Percentiles rank a stretch among this genome's conserved stretches.
Conservation (phyloP, 1,140 invertebrate genomes). For the Sesamia nonagrioides region DNA sequence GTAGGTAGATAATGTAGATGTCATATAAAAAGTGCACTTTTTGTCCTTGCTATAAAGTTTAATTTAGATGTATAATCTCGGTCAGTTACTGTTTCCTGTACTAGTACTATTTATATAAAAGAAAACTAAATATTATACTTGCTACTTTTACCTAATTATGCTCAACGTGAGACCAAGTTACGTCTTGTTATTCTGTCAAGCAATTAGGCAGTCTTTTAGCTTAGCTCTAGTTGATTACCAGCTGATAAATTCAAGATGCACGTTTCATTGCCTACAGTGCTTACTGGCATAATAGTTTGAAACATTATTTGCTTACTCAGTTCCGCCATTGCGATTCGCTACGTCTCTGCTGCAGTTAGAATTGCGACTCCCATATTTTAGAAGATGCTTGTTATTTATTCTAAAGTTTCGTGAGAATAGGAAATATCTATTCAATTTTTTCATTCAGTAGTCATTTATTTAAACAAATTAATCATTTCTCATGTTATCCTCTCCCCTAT, state of each 20-base stretch:
- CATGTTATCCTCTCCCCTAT: not conserved
- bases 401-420: not conserved
- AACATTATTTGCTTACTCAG: slow-evolving; percentile 9
- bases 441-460: not conserved
- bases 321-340: not conserved
- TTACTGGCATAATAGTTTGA: not conserved
- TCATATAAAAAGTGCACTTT: too few relatives aligned
- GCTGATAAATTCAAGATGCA: not conserved
- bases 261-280: not conserved
- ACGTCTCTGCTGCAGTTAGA: not conserved
- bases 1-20: too few relatives aligned
- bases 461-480: not conserved
- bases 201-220: not conserved
- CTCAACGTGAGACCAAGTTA: not conserved
- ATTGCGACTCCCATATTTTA: too few relatives aligned
- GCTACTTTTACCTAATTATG: not conserved
- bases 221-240: not conserved
- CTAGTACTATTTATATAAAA: not conserved
- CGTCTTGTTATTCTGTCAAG: not conserved
- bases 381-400: not conserved
- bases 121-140: not conserved
- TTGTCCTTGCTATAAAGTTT: too few relatives aligned
- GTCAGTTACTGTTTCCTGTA: too few relatives aligned
- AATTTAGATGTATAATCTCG: too few relatives aligned
- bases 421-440: too few relatives aligned